Base-by-base conservation (phyloP, 2,113 vertebrate species). In the Chelonoidis abingdonii region DNA sequence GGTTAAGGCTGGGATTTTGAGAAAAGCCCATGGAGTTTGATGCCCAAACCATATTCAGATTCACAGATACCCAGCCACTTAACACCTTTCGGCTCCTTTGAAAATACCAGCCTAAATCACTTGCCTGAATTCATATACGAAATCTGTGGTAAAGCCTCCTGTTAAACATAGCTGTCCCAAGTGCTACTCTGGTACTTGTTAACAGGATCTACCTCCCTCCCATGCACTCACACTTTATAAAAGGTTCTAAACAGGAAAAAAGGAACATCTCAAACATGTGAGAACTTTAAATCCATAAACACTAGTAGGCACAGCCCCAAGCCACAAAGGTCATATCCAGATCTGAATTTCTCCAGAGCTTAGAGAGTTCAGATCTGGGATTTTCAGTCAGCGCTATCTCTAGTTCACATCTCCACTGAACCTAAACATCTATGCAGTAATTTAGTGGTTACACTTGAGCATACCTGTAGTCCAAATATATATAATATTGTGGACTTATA, bases 201-300 rank as follows among this genome's bases (percentile, higher is more conserved):
- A 78, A 78, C 24, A 78, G 75, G 41, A 78, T 78, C 76, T 27
- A 22, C 47, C 12, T 78, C 17, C 38, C 76, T 41, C 10, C 83
- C 0, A 0, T 44, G 2, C 10, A 38, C 54, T 94, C 49, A 29
- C 11, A 59, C 54, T 81, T 41, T 1, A 1, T 14, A 47, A 2
- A 0, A 41, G 89, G 35, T 21, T 0, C 0, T 5, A 24, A 56
- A 14, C 27, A 8, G 5, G 41, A 41, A 52, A 38, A 41, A 49
- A 8, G 38, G 56, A 92, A 83, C 53, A 27, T 29, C 78, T 69
- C 80, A 84, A 80, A 5, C 2, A 10, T 4, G 5, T 1, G 19
- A 31, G 3, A 29, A 59, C 6, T n/a, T 35, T 75, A 65, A 47
- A 79, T 81, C 57, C n/a, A 79, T 69, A 93, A 90, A 84, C 2